Base-by-base conservation (phyloP, 2,113 vertebrate genomes). In the Eubucco bourcierii region DNA sequence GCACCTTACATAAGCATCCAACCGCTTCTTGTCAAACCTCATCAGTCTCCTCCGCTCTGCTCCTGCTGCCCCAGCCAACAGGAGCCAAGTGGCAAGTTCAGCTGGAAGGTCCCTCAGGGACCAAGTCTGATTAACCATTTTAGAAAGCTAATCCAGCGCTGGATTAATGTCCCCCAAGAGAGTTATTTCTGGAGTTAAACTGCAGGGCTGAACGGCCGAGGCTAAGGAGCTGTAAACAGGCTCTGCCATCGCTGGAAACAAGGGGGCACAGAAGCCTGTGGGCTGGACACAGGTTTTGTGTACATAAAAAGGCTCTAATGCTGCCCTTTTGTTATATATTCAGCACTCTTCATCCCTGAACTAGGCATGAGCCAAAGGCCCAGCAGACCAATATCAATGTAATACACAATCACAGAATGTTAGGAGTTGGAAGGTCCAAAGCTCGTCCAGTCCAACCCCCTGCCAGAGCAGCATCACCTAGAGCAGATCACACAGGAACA, bases 131-230 rank as follows among this genome's bases (percentile, higher is more conserved):
- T 84, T 44, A 52, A 52, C 73, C 14, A 65, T 80, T 77, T 93
- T 89, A 94, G 93, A 95, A 94, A 91, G 90, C 84, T 87, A 93
- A 96, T 95, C 58, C 52, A 60, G 6, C 0, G 1, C 84, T 82
- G 81, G 72, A 67, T 84, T 75, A 68, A 91, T 80, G 93, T 71
- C 65, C 86, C 84, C 76, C 39, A 90, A 53, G 81, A 93, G 85
- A 63, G 74, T 84, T 87, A 89, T 86, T 90, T 70, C 50, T 83
- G 87, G 85, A 94, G 91, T 78, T 56, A 56, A 87, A 94, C 84
- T 96, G 87, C 81, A 65, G 19, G 37, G 94, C 64, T 79, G 80
- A 91, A 75, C 85, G 70, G 73, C 13, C 16, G 17, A 80, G 47
- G 72, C 52, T 33, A 70, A 91, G 87, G 53, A 90, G 90, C 67